Base-by-base conservation (phyloP, 1,140 invertebrate genomes). In the Eciton burchellii region DNA sequence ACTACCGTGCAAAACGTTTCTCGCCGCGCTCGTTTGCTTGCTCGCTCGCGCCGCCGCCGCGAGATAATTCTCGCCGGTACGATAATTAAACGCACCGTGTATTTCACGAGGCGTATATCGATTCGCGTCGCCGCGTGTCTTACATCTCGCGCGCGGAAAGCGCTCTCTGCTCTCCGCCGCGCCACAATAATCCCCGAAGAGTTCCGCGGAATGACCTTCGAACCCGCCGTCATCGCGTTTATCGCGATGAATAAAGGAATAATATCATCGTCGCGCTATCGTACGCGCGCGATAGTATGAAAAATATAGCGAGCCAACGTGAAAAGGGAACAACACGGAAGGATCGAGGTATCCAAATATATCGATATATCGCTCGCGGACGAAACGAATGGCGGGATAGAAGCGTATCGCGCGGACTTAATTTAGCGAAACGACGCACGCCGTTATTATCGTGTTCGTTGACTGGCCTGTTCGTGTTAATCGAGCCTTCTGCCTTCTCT, bases 11-110 rank as follows among this genome's bases (percentile, higher is more conserved):
- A n/a, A 59, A 59, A 60, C 43, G 19, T 60, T 45, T 57, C 65
- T n/a, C 54, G 29, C 43, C 41, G 45, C 19, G 47, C 57, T 63
- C 16, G 57, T 35, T 59, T 19, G n/a, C 43, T 16, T 14, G 47
- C 49, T 59, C 12, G n/a, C 43, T 16, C 11, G 47, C 59, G 62
- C 59, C 41, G 41, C n/a, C 29, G 52, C 41, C 72, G 47, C 72
- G 49, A 79, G 63, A 79, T 68, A 45, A 68, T 79, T 68, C 49
- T 68, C 45, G 35, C 21, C 21, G 73, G 24, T 76, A 65, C 60
- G 62, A 77, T 68, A 79, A 79, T 79, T 79, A 79, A 79, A 79
- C 35, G 74, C 63, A 81, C 24, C 52, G 76, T 26, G 59, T 85
- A 56, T 79, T 79, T 65, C 21, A n/a, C 26, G 45, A 83, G 57